Evolutionary conservation across 2,888 invertebrate species (phyloP).

Genomic region (Megamerina dolium): DNA sequence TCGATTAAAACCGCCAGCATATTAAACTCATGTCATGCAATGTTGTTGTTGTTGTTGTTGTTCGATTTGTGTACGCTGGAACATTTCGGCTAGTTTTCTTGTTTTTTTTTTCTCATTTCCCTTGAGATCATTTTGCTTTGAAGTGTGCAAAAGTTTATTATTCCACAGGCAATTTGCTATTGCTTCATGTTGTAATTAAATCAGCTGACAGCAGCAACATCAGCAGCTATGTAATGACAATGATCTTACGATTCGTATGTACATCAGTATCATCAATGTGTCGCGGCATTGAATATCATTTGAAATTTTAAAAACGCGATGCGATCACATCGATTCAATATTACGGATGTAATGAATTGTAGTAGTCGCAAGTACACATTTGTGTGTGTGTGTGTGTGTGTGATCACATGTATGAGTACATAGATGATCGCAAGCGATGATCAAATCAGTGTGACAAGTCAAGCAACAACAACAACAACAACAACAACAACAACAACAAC

Average conservation of each 20-base stretch:
- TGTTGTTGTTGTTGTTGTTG: conserved; percentile 12
- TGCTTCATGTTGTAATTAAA: conserved; percentile 21
- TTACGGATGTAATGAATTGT: too few species aligned
- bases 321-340: too few species aligned
- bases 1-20: too few species aligned
- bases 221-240: not conserved
- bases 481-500: not conserved
- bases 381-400: not conserved
- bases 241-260: too few species aligned
- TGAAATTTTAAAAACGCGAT: too few species aligned
- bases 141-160: conserved; percentile 9
- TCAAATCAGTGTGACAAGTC: not conserved
- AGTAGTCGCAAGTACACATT: not conserved
- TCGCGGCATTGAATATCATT: too few species aligned
- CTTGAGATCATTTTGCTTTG: conserved; percentile 19
- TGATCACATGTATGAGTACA: not conserved
- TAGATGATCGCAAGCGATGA: too few species aligned
- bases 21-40: too few species aligned
- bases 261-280: too few species aligned
- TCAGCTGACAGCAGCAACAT: conserved; percentile 2
- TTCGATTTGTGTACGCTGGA: conserved; percentile 16
- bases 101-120: conserved; percentile 9
- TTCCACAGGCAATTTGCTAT: conserved; percentile 15
- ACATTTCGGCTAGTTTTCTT: too few species aligned
- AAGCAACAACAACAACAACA: not conserved